phyloP scores from a whole-genome alignment of 2,888 invertebrate species.

The Argynnis bischoffii region DNA sequence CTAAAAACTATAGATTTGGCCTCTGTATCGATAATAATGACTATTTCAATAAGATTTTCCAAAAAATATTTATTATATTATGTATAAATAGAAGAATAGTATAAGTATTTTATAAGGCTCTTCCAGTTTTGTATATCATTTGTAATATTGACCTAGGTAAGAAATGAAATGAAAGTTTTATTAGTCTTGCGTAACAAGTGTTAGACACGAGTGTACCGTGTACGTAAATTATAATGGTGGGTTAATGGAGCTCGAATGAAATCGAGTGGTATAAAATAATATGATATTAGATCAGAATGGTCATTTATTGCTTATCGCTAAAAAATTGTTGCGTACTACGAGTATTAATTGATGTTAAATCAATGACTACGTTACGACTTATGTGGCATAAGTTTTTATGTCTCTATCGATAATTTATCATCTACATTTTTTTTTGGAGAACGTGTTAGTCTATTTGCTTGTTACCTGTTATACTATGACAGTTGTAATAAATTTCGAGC shows the following conservation, averaged over 20 bases:
- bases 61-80: too few species aligned
- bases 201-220: conserved; percentile 8
- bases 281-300: not conserved
- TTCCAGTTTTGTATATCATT: not conserved
- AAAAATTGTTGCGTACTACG: not conserved
- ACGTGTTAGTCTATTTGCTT: too few species aligned
- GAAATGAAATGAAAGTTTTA: conserved; percentile 30
- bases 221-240: conserved; percentile 6
- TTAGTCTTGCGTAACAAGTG: conserved; percentile 23
- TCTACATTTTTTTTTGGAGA: too few species aligned
- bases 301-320: conserved; percentile 9
- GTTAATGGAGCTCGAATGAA: conserved; percentile 2
- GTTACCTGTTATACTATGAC: too few species aligned
- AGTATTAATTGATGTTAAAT: too few species aligned
- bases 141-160: conserved; percentile 25
- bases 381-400: too few species aligned
- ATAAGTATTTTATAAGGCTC: not conserved
- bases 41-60: too few species aligned
- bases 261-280: not conserved
- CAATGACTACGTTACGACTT: too few species aligned
- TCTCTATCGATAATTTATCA: too few species aligned
- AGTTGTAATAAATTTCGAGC: too few species aligned
- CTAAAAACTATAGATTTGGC: too few species aligned
- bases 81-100: not conserved
- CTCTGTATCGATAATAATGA: too few species aligned